Evolutionary conservation across 2,888 invertebrate genomes (phyloP).

Genomic region (Megalurothrips usitatus): DNA sequence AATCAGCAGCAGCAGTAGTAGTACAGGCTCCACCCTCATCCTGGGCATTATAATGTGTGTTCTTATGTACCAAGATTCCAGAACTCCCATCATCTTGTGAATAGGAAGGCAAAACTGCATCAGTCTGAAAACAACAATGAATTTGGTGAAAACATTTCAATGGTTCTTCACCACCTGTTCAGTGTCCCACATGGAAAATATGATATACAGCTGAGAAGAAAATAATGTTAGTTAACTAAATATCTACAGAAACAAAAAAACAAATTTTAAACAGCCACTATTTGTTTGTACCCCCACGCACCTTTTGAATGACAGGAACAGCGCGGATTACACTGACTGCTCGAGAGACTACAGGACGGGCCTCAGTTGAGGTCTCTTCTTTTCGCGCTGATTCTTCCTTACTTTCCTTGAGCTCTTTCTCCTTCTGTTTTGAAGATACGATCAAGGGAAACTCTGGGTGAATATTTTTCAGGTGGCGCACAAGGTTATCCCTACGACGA

Average conservation of each 20-base stretch:
- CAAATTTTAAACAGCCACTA: not conserved
- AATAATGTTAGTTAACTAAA: not conserved
- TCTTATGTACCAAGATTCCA: not conserved
- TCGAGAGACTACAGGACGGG: not conserved
- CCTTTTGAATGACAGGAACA: not conserved
- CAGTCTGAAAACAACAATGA: not conserved
- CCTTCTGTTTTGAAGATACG: not conserved
- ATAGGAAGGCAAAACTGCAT: not conserved
- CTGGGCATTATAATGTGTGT: not conserved
- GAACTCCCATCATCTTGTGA: not conserved
- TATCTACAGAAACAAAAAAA: not conserved
- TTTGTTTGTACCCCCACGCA: not conserved
- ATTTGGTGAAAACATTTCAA: not conserved
- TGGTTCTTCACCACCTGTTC: not conserved
- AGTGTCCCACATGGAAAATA: not conserved
- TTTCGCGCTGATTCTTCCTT: not conserved
- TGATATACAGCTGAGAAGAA: not conserved
- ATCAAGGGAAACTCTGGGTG: not conserved
- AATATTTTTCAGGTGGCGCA: constrained; percentile 6
- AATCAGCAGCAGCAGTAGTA: too few species aligned
- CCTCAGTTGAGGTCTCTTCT: not conserved
- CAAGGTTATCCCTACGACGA: not conserved
- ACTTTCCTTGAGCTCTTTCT: not conserved
- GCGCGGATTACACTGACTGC: constrained; percentile 1
- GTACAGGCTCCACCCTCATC: too few species aligned